Evolutionary conservation across 2,888 invertebrate genomes (phyloP).

Genomic region (Chesias legatella): DNA sequence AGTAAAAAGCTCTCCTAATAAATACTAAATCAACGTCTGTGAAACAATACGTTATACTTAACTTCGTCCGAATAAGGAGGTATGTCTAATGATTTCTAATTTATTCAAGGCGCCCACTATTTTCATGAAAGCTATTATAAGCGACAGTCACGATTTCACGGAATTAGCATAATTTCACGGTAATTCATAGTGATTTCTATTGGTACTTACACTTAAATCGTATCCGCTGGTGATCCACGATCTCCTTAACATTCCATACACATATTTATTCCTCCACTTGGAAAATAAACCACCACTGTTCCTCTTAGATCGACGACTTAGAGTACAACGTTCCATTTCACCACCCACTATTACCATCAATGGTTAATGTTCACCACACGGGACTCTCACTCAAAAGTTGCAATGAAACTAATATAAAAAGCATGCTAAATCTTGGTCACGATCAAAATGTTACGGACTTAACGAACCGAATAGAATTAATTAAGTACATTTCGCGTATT

Average conservation of each 20-base stretch:
- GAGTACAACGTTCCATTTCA: slow-evolving; percentile 60
- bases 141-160: slow-evolving; percentile 14
- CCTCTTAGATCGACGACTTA: slow-evolving; percentile 64
- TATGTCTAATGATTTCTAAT: neutral
- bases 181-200: slow-evolving; percentile 1
- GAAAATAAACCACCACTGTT: slow-evolving; percentile 60
- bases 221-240: slow-evolving; percentile 66
- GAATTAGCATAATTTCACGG: slow-evolving; percentile 17
- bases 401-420: slow-evolving; percentile 56
- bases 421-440: slow-evolving; percentile 48
- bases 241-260: slow-evolving; percentile 49
- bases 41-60: too few relatives aligned
- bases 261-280: slow-evolving; percentile 63
- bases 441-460: slow-evolving; percentile 63
- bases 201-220: slow-evolving; percentile 63
- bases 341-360: slow-evolving; percentile 16
- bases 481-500: slow-evolving; percentile 15
- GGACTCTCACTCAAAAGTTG: slow-evolving; percentile 47
- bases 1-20: too few relatives aligned
- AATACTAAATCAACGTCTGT: too few relatives aligned
- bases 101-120: neutral
- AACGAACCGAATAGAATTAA: slow-evolving; percentile 56
- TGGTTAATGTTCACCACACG: slow-evolving; percentile 49
- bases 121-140: slow-evolving; percentile 10
- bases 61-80: too few relatives aligned